Base-by-base conservation (phyloP, 2,797 vertebrate genomes). In the Sylvilagus floridanus region DNA sequence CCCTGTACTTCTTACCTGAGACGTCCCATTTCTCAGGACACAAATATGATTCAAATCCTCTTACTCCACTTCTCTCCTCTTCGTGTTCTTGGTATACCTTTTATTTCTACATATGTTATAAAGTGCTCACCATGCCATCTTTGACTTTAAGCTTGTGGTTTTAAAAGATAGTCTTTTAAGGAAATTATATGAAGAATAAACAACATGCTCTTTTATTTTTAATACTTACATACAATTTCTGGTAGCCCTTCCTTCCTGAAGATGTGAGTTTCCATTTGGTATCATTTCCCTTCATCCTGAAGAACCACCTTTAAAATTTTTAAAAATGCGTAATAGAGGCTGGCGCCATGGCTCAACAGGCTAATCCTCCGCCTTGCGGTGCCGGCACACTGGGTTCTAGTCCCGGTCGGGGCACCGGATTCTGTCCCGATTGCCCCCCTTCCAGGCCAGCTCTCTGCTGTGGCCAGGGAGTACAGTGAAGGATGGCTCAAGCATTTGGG, bases 171-270 rank as follows among this genome's bases (percentile, higher is more conserved):
- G 8, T 57, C 22, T 92, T 91, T 87, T 75, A 86, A 87, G 28
- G 35, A 92, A 78, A 86, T 93, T 68, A 88, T 82, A 84, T 91
- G 77, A 85, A 88, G 16, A 91, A 81, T 66, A 37, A 72, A 86
- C 50, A 88, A 42, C 4, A 68, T 69, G n/a, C 22, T 26, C 24
- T 84, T 91, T 86, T 87, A 60, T 69, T 90, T 95, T 84, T 37
- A 87, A 57, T 1, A 62, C 26, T 82, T 92, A 71, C 14, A 57
- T 47, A 78, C 60, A 16, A 77, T 90, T 95, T 84, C 13, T 77
- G 37, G 10, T 93, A 26, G 68, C 57, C 57, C 85, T 37, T 69
- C 13, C 57, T 90, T 88, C 21, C 12, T 90, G 14, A 75, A 69
- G 21, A 68, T 84, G 14, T 84, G 35, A 63, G 35, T 93, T 91